Evolutionary conservation across 2,888 invertebrate species (phyloP), one percentile per base, ranked within the genome.

Genomic region (Globia sparganii): DNA sequence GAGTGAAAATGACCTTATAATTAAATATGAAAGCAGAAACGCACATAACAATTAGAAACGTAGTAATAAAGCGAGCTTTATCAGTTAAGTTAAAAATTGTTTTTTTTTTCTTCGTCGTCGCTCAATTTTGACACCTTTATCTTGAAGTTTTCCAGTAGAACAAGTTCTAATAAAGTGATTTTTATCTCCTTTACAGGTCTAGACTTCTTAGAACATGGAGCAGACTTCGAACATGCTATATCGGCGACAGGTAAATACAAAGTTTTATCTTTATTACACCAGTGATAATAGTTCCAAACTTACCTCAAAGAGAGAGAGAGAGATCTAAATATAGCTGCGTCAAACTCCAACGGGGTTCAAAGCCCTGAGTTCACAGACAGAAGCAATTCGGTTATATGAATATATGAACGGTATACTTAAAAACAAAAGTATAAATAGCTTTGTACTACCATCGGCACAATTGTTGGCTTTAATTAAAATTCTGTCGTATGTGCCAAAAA

Each of bases 181-280:
- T 49, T 74, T 89, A 79, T 85, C 86, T 83, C 61, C 8, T 53
- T 94, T 97, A 89, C 96, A 98, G 98, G 98, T 95, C 97, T 98
- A 96, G 98, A 98, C 94, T 98, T 98, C 94, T 97, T 97, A 93
- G 97, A 97, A 92, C 97, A 97, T 97, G 98, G 97, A 87, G 97
- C 98, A 91, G 98, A 98, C 94, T 98, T 98, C 94, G 98, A 98
- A 94, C 97, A 97, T 89, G 98, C 98, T 84, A 97, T 98, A 89
- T 97, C 97, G 91, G 97, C 97, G 81, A 97, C 98, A 93, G 98
- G 98, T 97, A 82, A 84, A 75, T 59, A 75, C 28, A 37, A 58
- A 65, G 4, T 56, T 72, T 53, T 46, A 15, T 28, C 1, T 25
- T 11, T 31, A 64, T 72, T 31, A 40, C 6, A 74, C 28, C 25